Conservation (phyloP, 1,140 invertebrate genomes). For the Zaprionus camerounensis region DNA sequence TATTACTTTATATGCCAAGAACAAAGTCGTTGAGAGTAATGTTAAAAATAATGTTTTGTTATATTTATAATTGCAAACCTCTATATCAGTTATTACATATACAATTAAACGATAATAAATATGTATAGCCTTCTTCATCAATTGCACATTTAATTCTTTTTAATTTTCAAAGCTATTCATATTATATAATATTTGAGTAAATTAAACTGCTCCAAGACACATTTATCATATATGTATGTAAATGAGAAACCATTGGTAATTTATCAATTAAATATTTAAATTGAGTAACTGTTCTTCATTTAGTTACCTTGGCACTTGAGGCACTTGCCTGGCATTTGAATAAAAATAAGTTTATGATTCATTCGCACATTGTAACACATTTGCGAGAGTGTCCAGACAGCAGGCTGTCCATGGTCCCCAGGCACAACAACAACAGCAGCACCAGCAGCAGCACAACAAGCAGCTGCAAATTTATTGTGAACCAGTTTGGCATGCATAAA, state of each 20-base stretch:
- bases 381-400: not conserved
- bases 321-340: constrained; percentile 27
- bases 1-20: not conserved
- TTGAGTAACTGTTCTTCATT: constrained; percentile 29
- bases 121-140: not conserved
- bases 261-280: constrained; percentile 41
- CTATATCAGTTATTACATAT: not conserved
- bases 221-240: not conserved
- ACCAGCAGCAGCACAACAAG: not conserved
- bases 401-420: not conserved
- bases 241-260: not conserved
- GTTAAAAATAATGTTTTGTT: too few relatives aligned
- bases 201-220: not conserved
- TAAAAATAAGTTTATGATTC: constrained; percentile 31
- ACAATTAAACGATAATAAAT: not conserved
- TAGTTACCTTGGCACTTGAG: constrained; percentile 8
- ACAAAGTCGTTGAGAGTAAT: too few relatives aligned
- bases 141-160: not conserved
- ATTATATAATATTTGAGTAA: not conserved
- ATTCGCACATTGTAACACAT: constrained; percentile 30
- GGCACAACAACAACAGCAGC: not conserved
- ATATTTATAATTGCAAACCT: too few relatives aligned
- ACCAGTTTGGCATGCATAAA: constrained; percentile 33
- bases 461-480: constrained; percentile 29
- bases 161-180: not conserved